Evolutionary conservation across 2,888 invertebrate genomes (phyloP).

Genomic region (Cordilura impudica): DNA sequence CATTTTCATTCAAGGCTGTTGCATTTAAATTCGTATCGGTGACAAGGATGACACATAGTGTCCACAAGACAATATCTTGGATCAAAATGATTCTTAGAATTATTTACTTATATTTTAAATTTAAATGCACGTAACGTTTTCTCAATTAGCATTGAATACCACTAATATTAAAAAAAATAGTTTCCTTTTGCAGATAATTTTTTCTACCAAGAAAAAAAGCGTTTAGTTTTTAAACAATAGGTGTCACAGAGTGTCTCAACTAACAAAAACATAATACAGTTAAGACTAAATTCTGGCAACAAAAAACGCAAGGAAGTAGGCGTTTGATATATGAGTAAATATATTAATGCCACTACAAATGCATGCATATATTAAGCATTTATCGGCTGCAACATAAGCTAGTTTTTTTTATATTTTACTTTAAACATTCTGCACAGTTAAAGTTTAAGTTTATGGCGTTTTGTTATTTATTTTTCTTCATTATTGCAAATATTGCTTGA

Average conservation of each 20-base stretch:
- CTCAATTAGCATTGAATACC: not conserved
- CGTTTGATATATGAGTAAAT: slow-evolving; percentile 51
- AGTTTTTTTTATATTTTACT: slow-evolving; percentile 3
- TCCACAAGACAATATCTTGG: too few relatives aligned
- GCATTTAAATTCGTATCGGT: too few relatives aligned
- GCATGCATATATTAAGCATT: not conserved
- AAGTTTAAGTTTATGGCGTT: slow-evolving; percentile 62
- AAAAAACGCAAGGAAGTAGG: slow-evolving; percentile 59
- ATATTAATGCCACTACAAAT: not conserved
- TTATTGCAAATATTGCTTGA: slow-evolving; percentile 43
- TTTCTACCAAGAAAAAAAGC: not conserved
- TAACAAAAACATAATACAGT: not conserved
- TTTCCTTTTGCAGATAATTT: not conserved
- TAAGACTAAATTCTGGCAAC: not conserved
- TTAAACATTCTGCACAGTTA: slow-evolving; percentile 19
- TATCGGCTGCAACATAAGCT: not conserved
- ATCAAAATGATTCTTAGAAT: not conserved
- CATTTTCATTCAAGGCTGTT: too few relatives aligned
- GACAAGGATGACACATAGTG: too few relatives aligned
- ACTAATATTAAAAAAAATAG: not conserved
- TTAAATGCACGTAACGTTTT: too few relatives aligned
- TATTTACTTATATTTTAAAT: too few relatives aligned
- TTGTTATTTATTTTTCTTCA: slow-evolving; percentile 41
- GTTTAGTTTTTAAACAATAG: slow-evolving; percentile 37
- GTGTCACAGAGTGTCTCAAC: slow-evolving; percentile 18